Base-by-base conservation (phyloP, 1,140 invertebrate species). In the Protaetia brevitarsis region DNA sequence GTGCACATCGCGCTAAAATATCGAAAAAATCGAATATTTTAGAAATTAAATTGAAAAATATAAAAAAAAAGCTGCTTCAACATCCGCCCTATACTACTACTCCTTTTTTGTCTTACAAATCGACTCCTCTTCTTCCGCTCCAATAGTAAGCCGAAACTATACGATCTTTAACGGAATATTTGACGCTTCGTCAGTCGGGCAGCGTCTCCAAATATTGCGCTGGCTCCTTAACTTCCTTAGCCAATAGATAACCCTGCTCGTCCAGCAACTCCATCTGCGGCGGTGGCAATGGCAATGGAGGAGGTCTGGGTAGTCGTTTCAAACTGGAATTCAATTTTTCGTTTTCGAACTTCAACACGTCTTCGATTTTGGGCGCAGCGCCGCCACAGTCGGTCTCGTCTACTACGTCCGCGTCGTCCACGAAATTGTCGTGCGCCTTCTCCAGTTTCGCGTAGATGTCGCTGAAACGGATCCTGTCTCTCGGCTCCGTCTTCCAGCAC, bases 401-500 rank as follows among this genome's bases (percentile, higher is more conserved):
- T 28, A 6, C 7, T 30, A 29, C 57, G 57, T n/a, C n/a, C n/a
- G n/a, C n/a, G n/a, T n/a, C n/a, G 13, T 68, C 59, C 26, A 73
- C 66, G 34, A 67, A 61, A 61, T 79, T 80, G 13, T 80, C 79
- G 58, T 80, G 78, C 2, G 76, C 81, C 26, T 82, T 81, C 57
- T 86, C 82, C 8, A 93, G 78, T 68, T 85, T 86, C 8, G 87
- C 84, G 74, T 87, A 83, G 64, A 95, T 89, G 59, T 89, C 86
- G 2, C 83, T 73, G 74, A 95, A 95, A 1, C 80, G 85, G 16
- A 90, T 84, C 23, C 94, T 83, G 71, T 95, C 89, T 37, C 85
- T 84, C 0, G 93, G 88, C 68, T 96, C 91, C 0, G 86, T 86
- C 75, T 90, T 90, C 93, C 94, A 96, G 71, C 93, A 95, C 1